These are phyloP conservation scores for Anthophora plumipes DNA, from an alignment of 2,888 invertebrate genomes.

Conservation along the genomic window DNA sequence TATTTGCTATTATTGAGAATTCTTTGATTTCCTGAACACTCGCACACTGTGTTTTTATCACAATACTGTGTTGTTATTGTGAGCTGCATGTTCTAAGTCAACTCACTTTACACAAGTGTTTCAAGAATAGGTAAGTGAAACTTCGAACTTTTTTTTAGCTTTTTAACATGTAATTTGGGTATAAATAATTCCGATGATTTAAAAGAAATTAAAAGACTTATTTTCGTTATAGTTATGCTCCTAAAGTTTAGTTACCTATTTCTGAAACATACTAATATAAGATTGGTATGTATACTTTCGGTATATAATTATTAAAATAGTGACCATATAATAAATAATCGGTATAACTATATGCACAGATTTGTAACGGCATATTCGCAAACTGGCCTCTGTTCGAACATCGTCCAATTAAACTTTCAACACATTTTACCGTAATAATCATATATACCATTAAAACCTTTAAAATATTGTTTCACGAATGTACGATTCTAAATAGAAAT, in stretches of 20 bases:
- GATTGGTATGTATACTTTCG: slow-evolving; percentile 41
- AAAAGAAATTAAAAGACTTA: too few relatives aligned
- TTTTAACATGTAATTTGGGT: too few relatives aligned
- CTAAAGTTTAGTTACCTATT: too few relatives aligned
- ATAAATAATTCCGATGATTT: too few relatives aligned
- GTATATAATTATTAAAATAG: slow-evolving; percentile 72
- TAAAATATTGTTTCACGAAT: neutral
- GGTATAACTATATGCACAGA: slow-evolving; percentile 38
- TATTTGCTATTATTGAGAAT: neutral
- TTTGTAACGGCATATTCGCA: neutral
- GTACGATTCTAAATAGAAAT: slow-evolving; percentile 19
- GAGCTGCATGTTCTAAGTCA: slow-evolving; percentile 31
- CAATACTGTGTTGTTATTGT: slow-evolving; percentile 71
- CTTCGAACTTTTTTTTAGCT: too few relatives aligned
- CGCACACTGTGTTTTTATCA: slow-evolving; percentile 60
- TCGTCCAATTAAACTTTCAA: slow-evolving; percentile 6
- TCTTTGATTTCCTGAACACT: neutral
- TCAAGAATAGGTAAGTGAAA: too few relatives aligned
- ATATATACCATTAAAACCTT: neutral
- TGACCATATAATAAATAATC: slow-evolving; percentile 72
- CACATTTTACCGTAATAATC: neutral
- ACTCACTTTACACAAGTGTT: slow-evolving; percentile 1
- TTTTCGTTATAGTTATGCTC: too few relatives aligned
- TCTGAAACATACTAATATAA: neutral
- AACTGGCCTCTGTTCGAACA: slow-evolving; percentile 21